Evolutionary conservation across 2,888 invertebrate genomes (phyloP), one percentile per base, ranked within the genome.

Genomic region (Noctua janthina): DNA sequence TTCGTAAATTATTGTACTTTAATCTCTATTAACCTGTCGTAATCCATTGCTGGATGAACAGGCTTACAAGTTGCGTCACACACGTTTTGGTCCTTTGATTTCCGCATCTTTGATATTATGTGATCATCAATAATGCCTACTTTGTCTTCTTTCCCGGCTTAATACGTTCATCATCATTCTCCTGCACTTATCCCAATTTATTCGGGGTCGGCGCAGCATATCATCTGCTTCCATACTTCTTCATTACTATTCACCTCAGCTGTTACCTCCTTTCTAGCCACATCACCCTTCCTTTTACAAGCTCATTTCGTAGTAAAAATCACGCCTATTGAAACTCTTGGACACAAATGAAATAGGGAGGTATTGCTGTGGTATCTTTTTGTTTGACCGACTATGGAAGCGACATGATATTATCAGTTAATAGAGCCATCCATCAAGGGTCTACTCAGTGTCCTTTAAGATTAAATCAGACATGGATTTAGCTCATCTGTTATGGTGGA

Each of bases 401-500:
- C 51, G 43, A 15, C 46, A 54, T 59, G 74, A 85, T 81, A 43
- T 20, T 85, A 85, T 85, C 86, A 68, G 29, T 71, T 74, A 71
- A 71, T 62, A 68, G 71, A 64, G 71, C 54, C 49, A 64, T 85
- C 75, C 54, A 81, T 85, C 54, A 74, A 17, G 46, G 66, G 54
- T 10, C 56, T 39, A 64, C 62, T 43, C 17, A 49, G 49, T 81
- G 72, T 73, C 76, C 72, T 68, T 23, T 29, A 20, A 78, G 79
- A 81, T 81, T 56, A 39, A 35, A 66, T 83, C 81, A 15, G 17
- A 64, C 39, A 15, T 46, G 43, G 67, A 56, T 70, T 15, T 20
- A 51, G 29, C 8, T 64, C 29, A 75, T 83, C n/a, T 64, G 4
- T 56, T 46, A 77, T 43, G 17, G 35, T 76, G 20, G n/a, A 49